phyloP scores from a whole-genome alignment of 2,888 invertebrate species.

The Oeneis ivallda region DNA sequence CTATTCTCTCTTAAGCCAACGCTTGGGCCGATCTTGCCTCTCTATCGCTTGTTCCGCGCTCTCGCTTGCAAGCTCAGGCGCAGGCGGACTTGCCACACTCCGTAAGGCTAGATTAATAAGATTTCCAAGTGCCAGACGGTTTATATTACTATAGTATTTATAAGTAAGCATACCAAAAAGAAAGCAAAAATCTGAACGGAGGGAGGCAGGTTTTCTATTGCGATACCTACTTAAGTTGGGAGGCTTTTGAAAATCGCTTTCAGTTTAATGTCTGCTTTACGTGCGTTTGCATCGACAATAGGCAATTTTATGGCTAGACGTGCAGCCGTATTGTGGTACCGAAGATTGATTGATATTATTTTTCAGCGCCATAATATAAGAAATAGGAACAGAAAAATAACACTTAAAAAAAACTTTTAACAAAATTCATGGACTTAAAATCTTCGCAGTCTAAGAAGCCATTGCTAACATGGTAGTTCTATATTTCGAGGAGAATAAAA shows the following conservation, averaged over 20 bases:
- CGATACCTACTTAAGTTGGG: constrained; percentile 56
- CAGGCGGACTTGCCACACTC: neutral
- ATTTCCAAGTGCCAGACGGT: constrained; percentile 25
- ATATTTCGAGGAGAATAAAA: no score
- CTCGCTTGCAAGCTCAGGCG: no score
- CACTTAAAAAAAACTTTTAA: neutral
- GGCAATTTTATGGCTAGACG: constrained; percentile 58
- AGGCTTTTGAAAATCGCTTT: constrained; percentile 69
- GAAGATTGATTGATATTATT: constrained; percentile 24
- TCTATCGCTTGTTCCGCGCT: no score
- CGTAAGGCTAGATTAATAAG: constrained; percentile 36
- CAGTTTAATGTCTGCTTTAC: constrained; percentile 67
- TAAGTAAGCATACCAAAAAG: constrained; percentile 27
- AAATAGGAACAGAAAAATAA: neutral
- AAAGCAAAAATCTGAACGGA: constrained; percentile 31
- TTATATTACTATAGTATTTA: constrained; percentile 27
- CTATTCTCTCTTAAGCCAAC: no score
- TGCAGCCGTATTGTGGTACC: constrained; percentile 35
- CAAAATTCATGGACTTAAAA: no score
- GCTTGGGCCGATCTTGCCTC: no score
- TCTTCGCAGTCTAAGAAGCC: no score
- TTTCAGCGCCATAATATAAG: constrained; percentile 2
- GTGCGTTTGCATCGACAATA: constrained; percentile 65
- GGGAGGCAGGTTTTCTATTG: constrained; percentile 38
- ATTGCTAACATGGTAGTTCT: no score